phyloP scores from a whole-genome alignment of 2,888 invertebrate genomes.

The Shargacucullia verbasci region DNA sequence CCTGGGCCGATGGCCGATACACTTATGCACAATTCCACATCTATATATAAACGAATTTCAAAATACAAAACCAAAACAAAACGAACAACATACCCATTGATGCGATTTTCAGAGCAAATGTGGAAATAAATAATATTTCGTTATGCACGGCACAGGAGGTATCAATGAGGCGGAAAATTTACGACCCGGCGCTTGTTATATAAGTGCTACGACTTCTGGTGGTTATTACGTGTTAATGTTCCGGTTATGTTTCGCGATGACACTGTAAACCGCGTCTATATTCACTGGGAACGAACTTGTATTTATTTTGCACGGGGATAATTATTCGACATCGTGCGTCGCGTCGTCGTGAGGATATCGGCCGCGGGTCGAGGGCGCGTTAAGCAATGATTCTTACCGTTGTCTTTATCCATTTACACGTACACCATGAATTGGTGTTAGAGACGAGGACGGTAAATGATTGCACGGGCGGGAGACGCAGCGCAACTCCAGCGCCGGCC shows the following conservation, averaged over 20 bases:
- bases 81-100: conserved; percentile 35
- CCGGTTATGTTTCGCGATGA: conserved; percentile 29
- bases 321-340: conserved; percentile 34
- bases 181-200: conserved; percentile 37
- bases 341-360: conserved; percentile 27
- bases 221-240: conserved; percentile 42
- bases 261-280: conserved; percentile 24
- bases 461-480: conserved; percentile 42
- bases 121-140: conserved; percentile 2
- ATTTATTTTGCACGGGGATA: conserved; percentile 37
- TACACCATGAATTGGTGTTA: conserved; percentile 48
- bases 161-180: conserved; percentile 42
- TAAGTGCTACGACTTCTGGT: conserved; percentile 15
- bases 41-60: no score
- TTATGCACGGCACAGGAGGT: conserved; percentile 10
- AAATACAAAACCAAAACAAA: no score
- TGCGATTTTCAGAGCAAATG: conserved; percentile 10
- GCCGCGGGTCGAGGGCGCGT: conserved; percentile 29
- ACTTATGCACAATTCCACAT: no score
- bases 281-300: conserved; percentile 32
- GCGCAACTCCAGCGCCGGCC: conserved; percentile 63
- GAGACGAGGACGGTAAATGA: conserved; percentile 44
- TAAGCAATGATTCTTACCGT: conserved; percentile 56
- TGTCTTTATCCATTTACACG: conserved; percentile 63
- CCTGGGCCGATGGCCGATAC: no score